A percentile compares a stretch with the other conserved stretches of the same genome.
Evolutionary conservation across 2,113 vertebrate species (phyloP).

Genomic region (Oplegnathus fasciatus): DNA sequence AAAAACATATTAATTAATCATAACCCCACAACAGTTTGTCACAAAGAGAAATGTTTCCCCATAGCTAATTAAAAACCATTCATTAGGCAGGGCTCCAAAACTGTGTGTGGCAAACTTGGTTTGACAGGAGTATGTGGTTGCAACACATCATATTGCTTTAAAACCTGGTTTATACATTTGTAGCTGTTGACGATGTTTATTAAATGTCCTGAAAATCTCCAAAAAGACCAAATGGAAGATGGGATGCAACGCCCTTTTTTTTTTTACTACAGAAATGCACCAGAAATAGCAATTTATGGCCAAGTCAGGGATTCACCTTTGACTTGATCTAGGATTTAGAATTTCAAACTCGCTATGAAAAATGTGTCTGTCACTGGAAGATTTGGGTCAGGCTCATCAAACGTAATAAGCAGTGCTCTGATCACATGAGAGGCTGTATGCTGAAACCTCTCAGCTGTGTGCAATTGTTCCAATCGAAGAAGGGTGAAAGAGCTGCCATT

Average conservation of each 20-base stretch:
- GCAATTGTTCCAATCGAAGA: conserved; percentile 65
- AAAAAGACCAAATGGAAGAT: conserved; percentile 3
- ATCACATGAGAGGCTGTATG: conserved; percentile 73
- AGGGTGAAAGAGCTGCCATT: conserved; percentile 61
- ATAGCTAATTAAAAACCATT: conserved; percentile 61
- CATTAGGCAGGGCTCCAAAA: conserved; percentile 48
- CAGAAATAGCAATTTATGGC: conserved; percentile 67
- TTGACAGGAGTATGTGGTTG: conserved; percentile 7
- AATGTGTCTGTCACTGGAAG: conserved; percentile 69
- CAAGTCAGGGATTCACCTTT: conserved; percentile 73
- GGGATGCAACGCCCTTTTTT: neutral
- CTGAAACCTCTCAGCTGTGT: conserved; percentile 71
- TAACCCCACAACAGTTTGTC: conserved; percentile 37
- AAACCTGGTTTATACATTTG: conserved; percentile 34
- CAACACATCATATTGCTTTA: conserved; percentile 13
- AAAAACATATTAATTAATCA: conserved; percentile 45
- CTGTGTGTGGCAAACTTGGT: conserved; percentile 27
- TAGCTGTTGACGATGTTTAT: conserved; percentile 28
- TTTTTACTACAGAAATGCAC: conserved; percentile 41
- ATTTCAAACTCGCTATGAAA: conserved; percentile 68
- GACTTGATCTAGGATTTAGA: conserved; percentile 77
- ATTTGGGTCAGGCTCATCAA: conserved; percentile 84
- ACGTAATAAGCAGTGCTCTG: conserved; percentile 77
- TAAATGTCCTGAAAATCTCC: conserved; percentile 35
- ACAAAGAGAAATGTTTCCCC: conserved; percentile 46